A percentile compares a stretch with the other conserved stretches of the same genome.
Evolutionary conservation across 2,797 vertebrate species (phyloP).

Genomic region (Coregonus sp.): DNA sequence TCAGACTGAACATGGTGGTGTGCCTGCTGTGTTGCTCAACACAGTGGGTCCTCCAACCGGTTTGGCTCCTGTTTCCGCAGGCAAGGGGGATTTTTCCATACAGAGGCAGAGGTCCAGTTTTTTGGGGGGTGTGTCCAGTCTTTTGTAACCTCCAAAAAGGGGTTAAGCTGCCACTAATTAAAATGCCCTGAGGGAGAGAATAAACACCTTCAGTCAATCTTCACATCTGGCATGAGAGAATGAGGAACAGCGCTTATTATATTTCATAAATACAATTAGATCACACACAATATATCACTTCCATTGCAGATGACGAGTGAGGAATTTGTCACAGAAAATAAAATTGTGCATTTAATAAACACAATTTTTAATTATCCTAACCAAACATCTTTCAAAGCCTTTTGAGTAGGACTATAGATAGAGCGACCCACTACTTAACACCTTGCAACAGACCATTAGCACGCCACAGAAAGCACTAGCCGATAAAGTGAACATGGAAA

Average conservation of each 20-base stretch:
- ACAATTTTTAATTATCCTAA: background rate
- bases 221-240: slow-evolving; percentile 15
- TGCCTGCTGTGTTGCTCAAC: slow-evolving; percentile 7
- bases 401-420: background rate
- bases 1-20: slow-evolving; percentile 91
- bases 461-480: slow-evolving; percentile 5
- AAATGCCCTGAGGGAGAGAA: slow-evolving; percentile 47
- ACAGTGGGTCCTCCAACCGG: slow-evolving; percentile 28
- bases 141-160: slow-evolving; percentile 28
- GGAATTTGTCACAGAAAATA: background rate
- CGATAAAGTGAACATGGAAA: slow-evolving; percentile 13
- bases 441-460: slow-evolving; percentile 14
- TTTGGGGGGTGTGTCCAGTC: slow-evolving; percentile 11
- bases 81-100: slow-evolving; percentile 44
- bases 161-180: slow-evolving; percentile 28
- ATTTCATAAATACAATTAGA: background rate
- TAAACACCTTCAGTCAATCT: slow-evolving; percentile 21
- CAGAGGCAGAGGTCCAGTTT: slow-evolving; percentile 35
- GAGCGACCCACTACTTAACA: slow-evolving; percentile 18
- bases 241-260: background rate
- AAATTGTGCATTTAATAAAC: background rate
- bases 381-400: slow-evolving; percentile 7
- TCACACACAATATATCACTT: slow-evolving; percentile 1
- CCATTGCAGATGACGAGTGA: background rate
- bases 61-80: slow-evolving; percentile 36